Base-by-base conservation (phyloP, 2,113 vertebrate genomes). In the Gobiocypris rarus region DNA sequence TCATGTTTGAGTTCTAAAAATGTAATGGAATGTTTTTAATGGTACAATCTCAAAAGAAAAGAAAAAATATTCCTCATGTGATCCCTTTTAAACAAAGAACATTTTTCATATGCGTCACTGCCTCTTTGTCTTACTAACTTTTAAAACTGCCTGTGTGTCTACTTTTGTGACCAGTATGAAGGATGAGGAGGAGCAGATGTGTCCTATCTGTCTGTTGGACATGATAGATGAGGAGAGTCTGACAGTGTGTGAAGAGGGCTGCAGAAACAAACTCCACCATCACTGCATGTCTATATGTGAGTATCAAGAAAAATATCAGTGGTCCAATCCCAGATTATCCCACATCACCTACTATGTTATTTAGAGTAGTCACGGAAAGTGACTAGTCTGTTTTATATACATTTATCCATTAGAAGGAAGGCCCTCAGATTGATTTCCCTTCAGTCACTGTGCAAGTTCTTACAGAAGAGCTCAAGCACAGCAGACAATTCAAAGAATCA, bases 251-350 rank as follows among this genome's bases (percentile, higher is more conserved):
- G 96, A 97, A 89, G 96, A 97, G 22, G 96, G 96, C 89, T 97
- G 96, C 91, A 93, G 96, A 84, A 97, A 97, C 88, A 97, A 97
- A 89, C 93, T 97, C 79, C 96, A 97, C 90, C 96, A 97, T 85
- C 96, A 97, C 89, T 97, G 96, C 96, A 97, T 97, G 96, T 97
- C 96, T 45, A 97, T 97, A 87, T 97, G 96, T 97, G 94, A 3
- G 96, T 95, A 87, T 24, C 5, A 26, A 52, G 43, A 34, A 78
- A n/a, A 43, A 41, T 75, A 59, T 79, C 26, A 54, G 59, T 24
- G 9, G 26, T n/a, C 5, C 17, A 17, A 43, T 45, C 7, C 4
- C 38, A 43, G n/a, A 76, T 31, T 38, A 76, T n/a, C 74, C 9
- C 17, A 76, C 17, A n/a, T 38, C 5, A 0, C 5, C 41, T 71